A percentile compares a stretch with the other conserved stretches of the same genome.
phyloP scores from a whole-genome alignment of 2,113 vertebrate genomes.

The Sceloporus tristichus region DNA sequence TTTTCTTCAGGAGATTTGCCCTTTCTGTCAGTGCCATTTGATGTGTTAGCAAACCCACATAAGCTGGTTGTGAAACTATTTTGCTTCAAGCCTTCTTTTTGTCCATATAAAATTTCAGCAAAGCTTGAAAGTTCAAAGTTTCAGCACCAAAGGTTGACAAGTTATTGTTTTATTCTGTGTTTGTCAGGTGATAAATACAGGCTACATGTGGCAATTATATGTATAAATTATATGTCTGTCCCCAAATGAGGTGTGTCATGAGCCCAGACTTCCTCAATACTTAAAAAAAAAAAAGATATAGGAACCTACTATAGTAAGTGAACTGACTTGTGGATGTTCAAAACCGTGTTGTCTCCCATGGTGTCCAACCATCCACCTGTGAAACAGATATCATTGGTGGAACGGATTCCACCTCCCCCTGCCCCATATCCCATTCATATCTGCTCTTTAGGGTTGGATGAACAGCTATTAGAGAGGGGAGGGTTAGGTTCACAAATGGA shows the following conservation, averaged over 20 bases:
- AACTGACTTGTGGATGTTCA: background rate
- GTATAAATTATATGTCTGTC: background rate
- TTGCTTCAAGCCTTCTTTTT: conserved; percentile 21
- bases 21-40: conserved; percentile 24
- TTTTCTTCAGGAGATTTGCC: conserved; percentile 12
- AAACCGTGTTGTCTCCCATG: background rate
- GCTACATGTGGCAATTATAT: background rate
- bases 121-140: conserved; percentile 24
- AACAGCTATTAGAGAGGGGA: background rate
- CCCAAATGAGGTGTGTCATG: background rate
- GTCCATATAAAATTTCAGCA: background rate
- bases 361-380: background rate
- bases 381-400: background rate
- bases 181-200: background rate
- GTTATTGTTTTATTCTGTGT: conserved; percentile 1
- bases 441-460: background rate
- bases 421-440: background rate
- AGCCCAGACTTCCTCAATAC: background rate
- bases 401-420: background rate
- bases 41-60: conserved; percentile 1
- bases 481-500: background rate
- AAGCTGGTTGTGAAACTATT: background rate
- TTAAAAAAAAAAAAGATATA: background rate
- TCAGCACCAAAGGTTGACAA: background rate
- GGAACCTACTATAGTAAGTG: too few relatives aligned